Percentiles rank a stretch among this genome's conserved stretches.
These are phyloP conservation scores for Microcebus jonahi DNA, from an alignment of 2,113 vertebrate genomes.

Conservation along the genomic window DNA sequence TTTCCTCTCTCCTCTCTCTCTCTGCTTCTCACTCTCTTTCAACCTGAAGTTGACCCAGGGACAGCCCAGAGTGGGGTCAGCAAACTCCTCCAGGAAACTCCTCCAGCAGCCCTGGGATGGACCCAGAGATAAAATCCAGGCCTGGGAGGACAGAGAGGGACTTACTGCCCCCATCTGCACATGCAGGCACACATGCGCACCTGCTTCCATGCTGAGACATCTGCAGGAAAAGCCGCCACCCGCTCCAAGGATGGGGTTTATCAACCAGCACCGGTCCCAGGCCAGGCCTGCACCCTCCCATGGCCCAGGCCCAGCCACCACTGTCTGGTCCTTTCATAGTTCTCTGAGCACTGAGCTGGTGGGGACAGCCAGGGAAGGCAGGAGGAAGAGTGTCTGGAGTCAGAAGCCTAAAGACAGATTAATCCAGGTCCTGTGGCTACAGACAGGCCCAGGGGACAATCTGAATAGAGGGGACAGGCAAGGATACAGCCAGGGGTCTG, in stretches of 20 bases:
- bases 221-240: neutral
- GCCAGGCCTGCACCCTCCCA: neutral
- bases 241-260: neutral
- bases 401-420: neutral
- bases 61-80: neutral
- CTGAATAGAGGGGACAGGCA: neutral
- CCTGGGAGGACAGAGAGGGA: neutral
- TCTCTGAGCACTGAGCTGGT: neutral
- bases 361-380: rapidly evolving
- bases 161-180: rapidly evolving
- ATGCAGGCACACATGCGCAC: no score
- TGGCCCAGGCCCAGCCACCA: neutral
- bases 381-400: neutral
- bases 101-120: neutral
- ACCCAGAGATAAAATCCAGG: neutral
- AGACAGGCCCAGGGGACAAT: neutral
- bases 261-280: no score
- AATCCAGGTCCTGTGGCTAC: neutral
- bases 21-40: neutral
- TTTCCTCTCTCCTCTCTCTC: neutral
- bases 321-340: neutral
- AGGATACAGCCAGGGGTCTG: neutral
- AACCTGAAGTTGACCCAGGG: neutral
- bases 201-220: neutral
- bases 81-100: neutral